Percentiles rank a stretch among this genome's conserved stretches.
These are phyloP conservation scores for Manis pentadactyla DNA, from an alignment of 2,797 vertebrate genomes.

Conservation along the genomic window DNA sequence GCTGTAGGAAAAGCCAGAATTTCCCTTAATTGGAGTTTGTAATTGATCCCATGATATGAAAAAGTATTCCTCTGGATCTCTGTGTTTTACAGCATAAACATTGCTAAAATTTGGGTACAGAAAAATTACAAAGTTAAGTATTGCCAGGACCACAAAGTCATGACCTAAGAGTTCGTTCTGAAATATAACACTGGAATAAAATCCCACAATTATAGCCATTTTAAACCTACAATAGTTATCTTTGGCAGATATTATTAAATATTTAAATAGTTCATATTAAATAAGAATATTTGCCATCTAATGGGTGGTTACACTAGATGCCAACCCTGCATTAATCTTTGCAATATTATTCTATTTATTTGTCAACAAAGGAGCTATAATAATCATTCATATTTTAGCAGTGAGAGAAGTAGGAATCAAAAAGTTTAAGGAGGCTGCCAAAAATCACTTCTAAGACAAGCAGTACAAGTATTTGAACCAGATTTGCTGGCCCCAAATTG, in stretches of 20 bases:
- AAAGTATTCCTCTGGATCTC: background rate
- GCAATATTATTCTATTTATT: constrained; percentile 46
- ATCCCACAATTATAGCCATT: background rate
- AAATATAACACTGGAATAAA: constrained; percentile 5
- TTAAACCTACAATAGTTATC: constrained; percentile 34
- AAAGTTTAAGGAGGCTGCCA: constrained; percentile 43
- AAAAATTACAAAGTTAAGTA: constrained; percentile 7
- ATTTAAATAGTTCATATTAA: constrained; percentile 50
- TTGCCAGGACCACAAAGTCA: constrained; percentile 32
- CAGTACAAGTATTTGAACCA: background rate
- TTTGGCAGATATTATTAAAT: constrained; percentile 42
- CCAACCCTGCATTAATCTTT: background rate
- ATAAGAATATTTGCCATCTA: constrained; percentile 29
- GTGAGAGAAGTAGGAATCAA: background rate
- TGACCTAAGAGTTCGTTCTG: background rate
- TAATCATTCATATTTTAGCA: constrained; percentile 37
- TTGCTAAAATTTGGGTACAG: background rate
- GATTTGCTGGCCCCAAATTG: background rate
- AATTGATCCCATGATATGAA: constrained; percentile 37
- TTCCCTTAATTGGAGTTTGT: constrained; percentile 33
- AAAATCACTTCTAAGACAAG: constrained; percentile 10
- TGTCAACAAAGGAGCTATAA: constrained; percentile 6
- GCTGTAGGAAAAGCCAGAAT: constrained; percentile 21
- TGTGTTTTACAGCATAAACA: background rate
- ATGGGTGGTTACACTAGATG: background rate